Evolutionary conservation across 2,888 invertebrate species (phyloP).

Genomic region (Aethes cnicana): DNA sequence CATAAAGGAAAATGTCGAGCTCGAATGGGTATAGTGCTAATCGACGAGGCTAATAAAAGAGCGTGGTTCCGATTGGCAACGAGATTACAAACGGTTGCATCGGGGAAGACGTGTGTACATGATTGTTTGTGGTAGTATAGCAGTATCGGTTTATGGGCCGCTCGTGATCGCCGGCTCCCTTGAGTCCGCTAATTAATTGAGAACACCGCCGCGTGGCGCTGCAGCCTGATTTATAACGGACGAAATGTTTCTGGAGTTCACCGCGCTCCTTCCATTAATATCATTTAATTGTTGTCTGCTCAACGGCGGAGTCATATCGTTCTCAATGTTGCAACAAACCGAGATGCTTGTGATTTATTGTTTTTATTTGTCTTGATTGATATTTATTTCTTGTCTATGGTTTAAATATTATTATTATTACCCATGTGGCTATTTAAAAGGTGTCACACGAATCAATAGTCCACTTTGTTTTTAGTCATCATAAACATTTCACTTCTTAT

Average conservation of each 20-base stretch:
- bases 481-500: neutral
- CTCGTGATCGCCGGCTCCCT: constrained; percentile 48
- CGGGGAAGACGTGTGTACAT: constrained; percentile 28
- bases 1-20: constrained; percentile 6
- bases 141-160: constrained; percentile 41
- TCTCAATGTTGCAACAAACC: constrained; percentile 39
- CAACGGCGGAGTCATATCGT: constrained; percentile 38
- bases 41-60: constrained; percentile 2
- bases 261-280: constrained; percentile 56
- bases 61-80: constrained; percentile 1
- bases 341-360: constrained; percentile 25
- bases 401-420: no score
- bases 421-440: no score
- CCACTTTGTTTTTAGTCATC: neutral
- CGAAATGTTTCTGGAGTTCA: constrained; percentile 55
- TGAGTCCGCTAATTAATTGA: constrained; percentile 72
- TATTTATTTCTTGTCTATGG: no score
- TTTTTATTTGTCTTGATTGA: neutral
- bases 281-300: constrained; percentile 59
- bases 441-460: neutral
- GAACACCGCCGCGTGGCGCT: constrained; percentile 58
- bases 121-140: constrained; percentile 29
- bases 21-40: neutral
- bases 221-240: constrained; percentile 62
- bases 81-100: constrained; percentile 6